Base-by-base conservation (phyloP, 2,113 vertebrate genomes). In the Engraulis encrasicolus region DNA sequence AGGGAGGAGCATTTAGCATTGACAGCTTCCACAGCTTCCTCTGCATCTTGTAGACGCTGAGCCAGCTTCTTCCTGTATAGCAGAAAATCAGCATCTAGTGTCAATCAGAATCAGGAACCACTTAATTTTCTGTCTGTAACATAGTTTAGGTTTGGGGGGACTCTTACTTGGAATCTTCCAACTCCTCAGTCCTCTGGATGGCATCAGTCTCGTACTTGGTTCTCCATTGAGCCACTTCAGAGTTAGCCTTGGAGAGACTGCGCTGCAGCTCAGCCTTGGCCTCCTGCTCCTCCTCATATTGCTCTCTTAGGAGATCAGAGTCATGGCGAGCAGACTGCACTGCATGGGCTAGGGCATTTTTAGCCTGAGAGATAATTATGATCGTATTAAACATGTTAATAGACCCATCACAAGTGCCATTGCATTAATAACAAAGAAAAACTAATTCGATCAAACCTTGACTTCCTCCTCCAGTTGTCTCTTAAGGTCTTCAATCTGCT, bases 401-500 rank as follows among this genome's bases (percentile, higher is more conserved):
- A n/a, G n/a, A n/a, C n/a, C n/a, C n/a, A 5, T 6, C 20, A 58
- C 19, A 2, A 19, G n/a, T 45, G 3, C 9, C 40, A 45, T 9
- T 45, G 40, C 9, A 45, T 45, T 45, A 5, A 45, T 45, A 45
- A 45, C 40, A 45, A 45, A 45, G 9, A 9, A 45, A 45, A 45
- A 45, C 40, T 5, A 5, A 27, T 27, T 61, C 17, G n/a, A n/a
- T n/a, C 19, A 81, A 78, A 95, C 95, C 92, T 96, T 96, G 37
- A 85, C 80, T 79, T 96, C 95, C 38, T 96, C 95, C 66, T 96
- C 96, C 2, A 97, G 82, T 77, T 97, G 96, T 87, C 96, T 95
- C 79, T 97, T 97, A 19, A 96, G 93, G 84, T 97, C 96, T 66
- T 96, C 96, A 89, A 95, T 80, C 78, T 96, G 96, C 88, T 97